Evolutionary conservation across 2,888 invertebrate species (phyloP).

Genomic region (Malthinus seriepunctatus): DNA sequence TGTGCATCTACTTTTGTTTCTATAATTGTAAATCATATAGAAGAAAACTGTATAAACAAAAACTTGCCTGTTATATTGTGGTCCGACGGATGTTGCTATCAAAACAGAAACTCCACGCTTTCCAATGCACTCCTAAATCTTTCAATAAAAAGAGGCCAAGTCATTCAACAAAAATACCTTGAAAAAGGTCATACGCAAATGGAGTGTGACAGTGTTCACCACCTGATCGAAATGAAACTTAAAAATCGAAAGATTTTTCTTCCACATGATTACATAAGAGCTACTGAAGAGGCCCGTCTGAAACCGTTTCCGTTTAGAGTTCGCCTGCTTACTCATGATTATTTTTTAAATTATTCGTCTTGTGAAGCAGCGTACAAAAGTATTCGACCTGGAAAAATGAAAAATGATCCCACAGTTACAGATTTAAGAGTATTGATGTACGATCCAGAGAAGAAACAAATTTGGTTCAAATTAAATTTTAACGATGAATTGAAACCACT

Average conservation of each 20-base stretch:
- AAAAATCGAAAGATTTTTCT: background rate
- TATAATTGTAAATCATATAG: background rate
- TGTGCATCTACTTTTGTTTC: background rate
- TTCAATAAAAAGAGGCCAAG: background rate
- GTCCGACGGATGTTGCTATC: background rate
- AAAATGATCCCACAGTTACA: no score
- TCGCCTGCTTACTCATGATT: background rate
- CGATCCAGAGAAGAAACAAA: no score
- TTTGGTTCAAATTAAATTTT: no score
- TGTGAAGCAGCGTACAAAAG: no score
- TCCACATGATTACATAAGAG: background rate
- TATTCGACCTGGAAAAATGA: no score
- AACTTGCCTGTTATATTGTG: background rate
- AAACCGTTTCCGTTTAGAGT: background rate
- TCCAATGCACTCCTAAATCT: background rate
- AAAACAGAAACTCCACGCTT: background rate
- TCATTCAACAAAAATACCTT: background rate
- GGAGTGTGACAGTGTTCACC: background rate
- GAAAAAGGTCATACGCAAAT: background rate
- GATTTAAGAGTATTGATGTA: no score
- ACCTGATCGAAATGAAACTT: background rate
- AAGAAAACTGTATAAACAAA: background rate
- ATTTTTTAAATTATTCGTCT: background rate
- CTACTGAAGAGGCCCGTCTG: conserved; percentile 13
- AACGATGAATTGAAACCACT: no score